phyloP scores from a whole-genome alignment of 2,888 invertebrate genomes.

The Leptinotarsa rubiginosa region DNA sequence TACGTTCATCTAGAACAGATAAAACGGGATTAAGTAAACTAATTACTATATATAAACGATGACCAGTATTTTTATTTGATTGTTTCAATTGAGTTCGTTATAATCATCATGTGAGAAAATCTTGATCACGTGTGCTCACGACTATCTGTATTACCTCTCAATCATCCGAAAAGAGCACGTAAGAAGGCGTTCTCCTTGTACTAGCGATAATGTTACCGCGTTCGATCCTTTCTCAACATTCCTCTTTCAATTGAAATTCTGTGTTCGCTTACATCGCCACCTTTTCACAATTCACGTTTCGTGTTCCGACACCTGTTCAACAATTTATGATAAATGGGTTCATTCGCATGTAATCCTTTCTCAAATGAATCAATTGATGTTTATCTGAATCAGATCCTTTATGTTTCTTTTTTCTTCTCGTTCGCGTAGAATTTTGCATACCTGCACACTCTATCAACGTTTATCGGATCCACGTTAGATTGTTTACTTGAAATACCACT shows the following conservation, averaged over 20 bases:
- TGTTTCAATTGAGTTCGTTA: not conserved
- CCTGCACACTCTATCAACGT: not conserved
- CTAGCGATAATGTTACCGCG: not conserved
- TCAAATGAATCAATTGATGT: conserved; percentile 45
- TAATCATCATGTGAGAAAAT: too few relatives aligned
- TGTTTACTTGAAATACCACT: conserved; percentile 18
- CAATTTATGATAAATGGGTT: conserved; percentile 43
- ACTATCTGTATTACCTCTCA: too few relatives aligned
- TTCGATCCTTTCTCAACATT: conserved; percentile 14
- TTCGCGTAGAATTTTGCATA: conserved; percentile 18
- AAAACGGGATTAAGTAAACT: conserved; percentile 35
- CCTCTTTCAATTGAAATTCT: conserved; percentile 8
- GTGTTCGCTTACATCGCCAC: conserved; percentile 23
- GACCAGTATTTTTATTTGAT: conserved; percentile 23
- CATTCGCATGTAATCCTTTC: conserved; percentile 42
- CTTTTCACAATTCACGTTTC: conserved; percentile 33
- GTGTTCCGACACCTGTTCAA: conserved; percentile 34
- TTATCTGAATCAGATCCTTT: conserved; percentile 40
- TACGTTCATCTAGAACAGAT: conserved; percentile 27
- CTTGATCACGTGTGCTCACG: too few relatives aligned
- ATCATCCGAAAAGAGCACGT: too few relatives aligned
- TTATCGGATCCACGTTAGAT: conserved; percentile 17
- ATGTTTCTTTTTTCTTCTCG: conserved; percentile 21
- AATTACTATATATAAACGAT: conserved; percentile 34
- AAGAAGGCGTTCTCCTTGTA: not conserved